phyloP scores from a whole-genome alignment of 2,797 vertebrate species.

The Tadarida brasiliensis region DNA sequence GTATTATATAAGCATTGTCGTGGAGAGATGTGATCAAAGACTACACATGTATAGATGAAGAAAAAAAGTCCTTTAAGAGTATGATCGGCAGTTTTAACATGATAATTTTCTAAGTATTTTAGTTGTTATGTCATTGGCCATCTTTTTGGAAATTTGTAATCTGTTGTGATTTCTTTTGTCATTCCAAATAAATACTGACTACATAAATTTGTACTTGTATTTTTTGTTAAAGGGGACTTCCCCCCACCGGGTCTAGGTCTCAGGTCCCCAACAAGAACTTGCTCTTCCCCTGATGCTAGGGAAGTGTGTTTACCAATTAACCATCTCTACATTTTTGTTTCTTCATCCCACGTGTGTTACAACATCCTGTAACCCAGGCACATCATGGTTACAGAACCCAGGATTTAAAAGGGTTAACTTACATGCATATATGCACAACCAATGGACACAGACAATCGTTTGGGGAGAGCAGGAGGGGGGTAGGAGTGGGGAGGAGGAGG shows the following conservation, averaged over 20 bases:
- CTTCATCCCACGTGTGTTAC: not conserved
- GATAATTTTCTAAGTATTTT: not conserved
- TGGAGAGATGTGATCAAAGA: not conserved
- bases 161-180: not conserved
- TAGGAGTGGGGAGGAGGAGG: too few relatives aligned
- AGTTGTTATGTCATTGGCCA: not conserved
- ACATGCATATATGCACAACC: too few relatives aligned
- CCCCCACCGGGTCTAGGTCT: not conserved
- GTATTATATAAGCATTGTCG: not conserved
- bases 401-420: not conserved
- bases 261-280: not conserved
- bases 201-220: not conserved
- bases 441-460: too few relatives aligned
- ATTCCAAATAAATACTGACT: constrained; percentile 7
- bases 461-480: too few relatives aligned
- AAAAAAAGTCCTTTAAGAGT: not conserved
- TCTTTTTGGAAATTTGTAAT: not conserved
- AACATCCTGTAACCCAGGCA: not conserved
- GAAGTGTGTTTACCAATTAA: not conserved
- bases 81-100: not conserved
- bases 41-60: not conserved
- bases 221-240: not conserved
- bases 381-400: not conserved
- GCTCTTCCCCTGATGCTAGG: not conserved
- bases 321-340: not conserved